Evolutionary conservation across 2,888 invertebrate species (phyloP).

Genomic region (Sceliomorpha sp.): DNA sequence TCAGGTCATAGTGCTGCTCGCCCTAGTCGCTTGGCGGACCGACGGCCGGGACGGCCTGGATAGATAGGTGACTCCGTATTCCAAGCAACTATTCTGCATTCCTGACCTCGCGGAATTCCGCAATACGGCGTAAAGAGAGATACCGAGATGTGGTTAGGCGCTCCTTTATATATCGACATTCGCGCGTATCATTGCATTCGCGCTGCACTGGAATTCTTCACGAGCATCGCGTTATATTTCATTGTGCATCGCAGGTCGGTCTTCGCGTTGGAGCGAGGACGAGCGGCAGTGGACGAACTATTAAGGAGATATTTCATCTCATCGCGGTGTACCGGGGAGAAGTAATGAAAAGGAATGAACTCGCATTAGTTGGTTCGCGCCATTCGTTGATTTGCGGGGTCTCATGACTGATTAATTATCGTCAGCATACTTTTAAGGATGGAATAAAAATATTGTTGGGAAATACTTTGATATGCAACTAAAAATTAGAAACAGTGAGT

Average conservation of each 20-base stretch:
- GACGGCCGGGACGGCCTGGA: slow-evolving; percentile 31
- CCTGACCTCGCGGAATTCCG: slow-evolving; percentile 45
- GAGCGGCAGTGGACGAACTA: too few species aligned
- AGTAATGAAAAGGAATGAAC: too few species aligned
- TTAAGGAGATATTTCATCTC: too few species aligned
- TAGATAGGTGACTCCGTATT: slow-evolving; percentile 62
- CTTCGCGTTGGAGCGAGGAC: too few species aligned
- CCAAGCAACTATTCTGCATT: slow-evolving; percentile 63
- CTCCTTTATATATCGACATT: slow-evolving; percentile 18
- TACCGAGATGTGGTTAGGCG: slow-evolving; percentile 22
- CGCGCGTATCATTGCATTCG: slow-evolving; percentile 16
- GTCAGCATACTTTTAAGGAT: too few species aligned
- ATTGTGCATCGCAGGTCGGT: slow-evolving; percentile 15
- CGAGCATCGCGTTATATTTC: slow-evolving; percentile 7
- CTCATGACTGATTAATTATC: too few species aligned
- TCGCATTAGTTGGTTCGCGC: too few species aligned
- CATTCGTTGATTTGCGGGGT: too few species aligned
- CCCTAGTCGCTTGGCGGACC: slow-evolving; percentile 50
- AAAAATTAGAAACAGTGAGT: too few species aligned
- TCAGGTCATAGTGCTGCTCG: slow-evolving; percentile 69
- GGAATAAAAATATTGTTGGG: too few species aligned
- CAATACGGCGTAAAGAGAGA: slow-evolving; percentile 23
- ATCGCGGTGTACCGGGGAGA: too few species aligned
- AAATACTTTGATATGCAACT: too few species aligned
- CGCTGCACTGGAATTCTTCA: slow-evolving; percentile 10